Base-by-base conservation (phyloP, 2,113 vertebrate genomes). In the Theristicus caerulescens region DNA sequence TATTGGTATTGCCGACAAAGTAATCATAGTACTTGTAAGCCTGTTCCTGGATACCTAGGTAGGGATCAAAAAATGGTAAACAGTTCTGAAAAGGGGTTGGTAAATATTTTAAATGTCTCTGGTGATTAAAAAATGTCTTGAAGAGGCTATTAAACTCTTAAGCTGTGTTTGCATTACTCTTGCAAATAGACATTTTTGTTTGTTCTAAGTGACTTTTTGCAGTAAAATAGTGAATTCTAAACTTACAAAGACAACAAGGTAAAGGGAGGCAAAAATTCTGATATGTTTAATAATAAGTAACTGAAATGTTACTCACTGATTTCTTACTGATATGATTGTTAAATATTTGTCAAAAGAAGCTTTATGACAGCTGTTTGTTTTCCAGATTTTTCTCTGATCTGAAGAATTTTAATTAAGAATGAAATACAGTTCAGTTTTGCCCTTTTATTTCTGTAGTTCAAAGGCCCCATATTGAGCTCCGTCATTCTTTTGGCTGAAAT, bases 141-240 rank as follows among this genome's bases (percentile, higher is more conserved):
- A 96, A 77, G 86, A 96, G 34, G 72, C 86, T 96, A 83, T 96
- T 98, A 96, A 91, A 70, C 67, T 92, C 51, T 79, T 94, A 93
- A 94, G 24, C 40, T 88, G 15, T 93, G 79, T 94, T 97, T 96
- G 69, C 84, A 96, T 97, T 96, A 83, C 69, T 64, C 61, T 94
- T 96, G 82, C 38, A 96, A 93, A 90, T 90, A 66, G 79, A 71
- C n/a, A 8, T 84, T 96, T 78, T 94, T 85, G 70, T 89, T 96
- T 92, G 27, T 92, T 94, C 72, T 70, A 73, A 79, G 78, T 88
- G 88, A 74, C 42, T 78, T 97, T 95, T 96, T 94, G 55, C 83
- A 94, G 90, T 90, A 76, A 95, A 95, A 74, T 65, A 86, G 26
- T 42, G 67, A 93, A 21, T 97, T 97, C 82, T 82, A 87, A 91